phyloP scores from a whole-genome alignment of 2,797 vertebrate species.

The Hirundo rustica region DNA sequence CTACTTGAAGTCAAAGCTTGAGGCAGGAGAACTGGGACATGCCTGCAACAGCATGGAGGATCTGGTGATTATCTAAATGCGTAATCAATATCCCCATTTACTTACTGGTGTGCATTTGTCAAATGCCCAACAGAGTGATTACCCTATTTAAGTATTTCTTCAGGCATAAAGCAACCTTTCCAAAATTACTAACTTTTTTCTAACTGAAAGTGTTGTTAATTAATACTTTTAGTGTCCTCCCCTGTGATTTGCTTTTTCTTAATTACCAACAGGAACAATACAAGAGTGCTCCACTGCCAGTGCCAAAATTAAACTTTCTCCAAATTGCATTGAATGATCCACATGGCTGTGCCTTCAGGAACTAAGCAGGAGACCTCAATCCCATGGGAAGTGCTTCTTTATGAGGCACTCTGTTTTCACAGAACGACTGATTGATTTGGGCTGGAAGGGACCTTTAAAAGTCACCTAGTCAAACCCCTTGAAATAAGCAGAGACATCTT shows the following conservation, averaged over 20 bases:
- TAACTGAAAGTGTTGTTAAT: constrained; percentile 44
- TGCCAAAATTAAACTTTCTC: constrained; percentile 32
- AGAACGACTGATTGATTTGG: not conserved
- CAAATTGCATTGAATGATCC: not conserved
- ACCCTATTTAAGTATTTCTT: constrained; percentile 25
- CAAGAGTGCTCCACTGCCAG: not conserved
- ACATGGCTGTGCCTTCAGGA: not conserved
- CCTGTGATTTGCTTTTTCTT: constrained; percentile 42
- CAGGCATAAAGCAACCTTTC: constrained; percentile 40
- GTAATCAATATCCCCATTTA: not conserved
- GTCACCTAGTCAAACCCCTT: not conserved
- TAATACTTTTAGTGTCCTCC: constrained; percentile 55
- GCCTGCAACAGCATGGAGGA: not conserved
- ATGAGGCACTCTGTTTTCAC: not conserved
- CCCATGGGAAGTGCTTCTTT: not conserved
- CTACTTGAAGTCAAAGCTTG: not conserved
- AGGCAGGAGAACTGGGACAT: not conserved
- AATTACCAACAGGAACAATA: constrained; percentile 60
- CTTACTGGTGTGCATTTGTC: not conserved
- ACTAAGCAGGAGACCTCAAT: not conserved
- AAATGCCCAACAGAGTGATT: constrained; percentile 1
- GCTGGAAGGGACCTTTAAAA: not conserved
- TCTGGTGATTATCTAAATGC: not conserved
- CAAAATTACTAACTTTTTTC: constrained; percentile 30
- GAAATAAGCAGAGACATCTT: not conserved